A percentile compares a stretch with the other conserved stretches of the same genome.
Evolutionary conservation across 2,888 invertebrate species (phyloP).

Genomic region (Odontomyia ornata): DNA sequence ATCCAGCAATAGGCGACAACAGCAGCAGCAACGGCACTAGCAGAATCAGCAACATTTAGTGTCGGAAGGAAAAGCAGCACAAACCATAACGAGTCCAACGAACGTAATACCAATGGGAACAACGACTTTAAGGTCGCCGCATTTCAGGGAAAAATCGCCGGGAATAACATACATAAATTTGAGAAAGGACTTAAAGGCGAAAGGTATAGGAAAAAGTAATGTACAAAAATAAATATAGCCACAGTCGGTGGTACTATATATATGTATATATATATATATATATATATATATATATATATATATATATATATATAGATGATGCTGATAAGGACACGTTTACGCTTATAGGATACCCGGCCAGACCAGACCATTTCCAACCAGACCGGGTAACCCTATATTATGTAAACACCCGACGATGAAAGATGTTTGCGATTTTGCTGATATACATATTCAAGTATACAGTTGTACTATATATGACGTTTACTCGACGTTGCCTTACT

Average conservation of each 20-base stretch:
- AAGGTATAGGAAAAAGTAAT: constrained; percentile 20
- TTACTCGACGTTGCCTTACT: background rate
- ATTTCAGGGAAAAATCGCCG: constrained; percentile 7
- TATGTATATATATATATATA: no score
- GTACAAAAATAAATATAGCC: constrained; percentile 20
- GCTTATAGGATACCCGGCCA: background rate
- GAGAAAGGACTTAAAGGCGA: constrained; percentile 30
- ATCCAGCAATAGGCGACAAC: background rate
- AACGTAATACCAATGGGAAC: background rate
- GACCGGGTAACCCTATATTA: constrained; percentile 33
- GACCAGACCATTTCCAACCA: no score
- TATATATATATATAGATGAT: background rate
- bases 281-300: no score
- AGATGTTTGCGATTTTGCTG: background rate
- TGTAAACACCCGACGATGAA: background rate
- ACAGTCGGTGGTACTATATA: background rate
- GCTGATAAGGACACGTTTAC: background rate
- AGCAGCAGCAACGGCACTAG: background rate
- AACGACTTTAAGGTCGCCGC: constrained; percentile 5
- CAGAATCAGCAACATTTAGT: background rate
- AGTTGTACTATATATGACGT: background rate
- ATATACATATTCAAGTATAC: background rate
- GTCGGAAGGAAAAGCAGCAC: background rate
- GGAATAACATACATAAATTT: constrained; percentile 31
- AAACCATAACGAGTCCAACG: background rate